These are phyloP conservation scores for Synergus gifuensis DNA, from an alignment of 2,888 invertebrate genomes.

Conservation along the genomic window DNA sequence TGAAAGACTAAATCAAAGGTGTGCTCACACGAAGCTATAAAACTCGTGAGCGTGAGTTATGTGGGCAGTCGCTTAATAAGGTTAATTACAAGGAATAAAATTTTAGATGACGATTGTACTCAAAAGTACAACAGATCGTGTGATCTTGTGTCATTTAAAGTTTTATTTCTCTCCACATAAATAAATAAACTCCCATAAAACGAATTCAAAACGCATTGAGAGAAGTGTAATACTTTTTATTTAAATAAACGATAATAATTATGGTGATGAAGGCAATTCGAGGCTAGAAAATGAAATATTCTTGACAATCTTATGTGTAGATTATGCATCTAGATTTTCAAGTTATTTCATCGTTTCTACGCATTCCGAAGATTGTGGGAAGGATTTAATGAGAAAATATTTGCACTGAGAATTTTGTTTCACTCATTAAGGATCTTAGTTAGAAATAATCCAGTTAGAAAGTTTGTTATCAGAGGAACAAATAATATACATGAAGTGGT, in stretches of 20 bases:
- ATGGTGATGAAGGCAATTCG: not conserved
- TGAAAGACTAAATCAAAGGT: conserved; percentile 35
- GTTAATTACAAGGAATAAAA: not conserved
- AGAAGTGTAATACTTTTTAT: not conserved
- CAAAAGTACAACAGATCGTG: not conserved
- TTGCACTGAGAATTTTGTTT: not conserved
- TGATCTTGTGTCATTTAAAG: not conserved
- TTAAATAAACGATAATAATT: not conserved
- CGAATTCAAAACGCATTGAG: not conserved
- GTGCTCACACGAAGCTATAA: conserved; percentile 8
- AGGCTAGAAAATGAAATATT: not conserved
- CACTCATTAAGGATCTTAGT: not conserved
- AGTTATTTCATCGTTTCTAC: not conserved
- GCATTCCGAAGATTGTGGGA: not conserved
- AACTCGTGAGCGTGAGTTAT: not conserved
- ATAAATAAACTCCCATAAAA: not conserved
- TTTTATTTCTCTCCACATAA: not conserved
- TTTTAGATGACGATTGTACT: not conserved
- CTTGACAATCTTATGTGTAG: not conserved
- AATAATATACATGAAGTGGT: not conserved
- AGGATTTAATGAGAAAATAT: not conserved
- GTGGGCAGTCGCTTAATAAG: not conserved
- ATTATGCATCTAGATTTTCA: not conserved
- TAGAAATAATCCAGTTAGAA: conserved; percentile 7
- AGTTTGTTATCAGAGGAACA: conserved; percentile 8